Percentiles rank a stretch among this genome's conserved stretches.
These are phyloP conservation scores for Bombyx mandarina DNA, from an alignment of 1,140 invertebrate species.

Conservation along the genomic window DNA sequence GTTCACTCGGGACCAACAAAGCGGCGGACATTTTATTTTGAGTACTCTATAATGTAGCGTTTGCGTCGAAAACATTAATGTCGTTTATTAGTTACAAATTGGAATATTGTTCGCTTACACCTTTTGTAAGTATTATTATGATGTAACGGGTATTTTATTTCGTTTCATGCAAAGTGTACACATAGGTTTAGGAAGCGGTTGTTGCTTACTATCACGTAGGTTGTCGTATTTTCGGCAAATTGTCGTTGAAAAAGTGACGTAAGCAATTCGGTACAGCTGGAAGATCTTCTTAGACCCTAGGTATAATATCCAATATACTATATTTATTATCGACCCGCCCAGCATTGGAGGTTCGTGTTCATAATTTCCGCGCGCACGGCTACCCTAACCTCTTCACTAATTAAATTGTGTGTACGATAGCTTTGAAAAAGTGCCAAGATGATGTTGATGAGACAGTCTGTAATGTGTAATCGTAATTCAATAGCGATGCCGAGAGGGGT, in stretches of 20 bases:
- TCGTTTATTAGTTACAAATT: constrained; percentile 67
- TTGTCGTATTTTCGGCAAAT: constrained; percentile 58
- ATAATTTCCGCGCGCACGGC: constrained; percentile 65
- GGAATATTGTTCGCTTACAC: constrained; percentile 65
- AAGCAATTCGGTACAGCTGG: constrained; percentile 44
- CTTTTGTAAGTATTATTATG: constrained; percentile 65
- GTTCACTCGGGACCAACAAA: constrained; percentile 71
- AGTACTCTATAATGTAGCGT: constrained; percentile 72
- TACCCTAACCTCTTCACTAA: constrained; percentile 68
- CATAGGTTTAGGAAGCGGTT: constrained; percentile 47
- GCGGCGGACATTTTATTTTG: constrained; percentile 73
- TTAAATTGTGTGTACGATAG: constrained; percentile 52
- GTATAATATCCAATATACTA: constrained; percentile 42
- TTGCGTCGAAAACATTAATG: constrained; percentile 70
- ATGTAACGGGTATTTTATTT: constrained; percentile 33
- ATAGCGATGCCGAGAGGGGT: constrained; percentile 70
- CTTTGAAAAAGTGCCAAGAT: constrained; percentile 9
- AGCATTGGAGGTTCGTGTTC: constrained; percentile 54
- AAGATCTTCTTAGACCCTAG: constrained; percentile 26
- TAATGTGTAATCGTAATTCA: constrained; percentile 27
- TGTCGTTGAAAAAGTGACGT: constrained; percentile 63
- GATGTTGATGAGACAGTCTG: constrained; percentile 4
- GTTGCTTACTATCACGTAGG: constrained; percentile 50
- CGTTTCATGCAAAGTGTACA: constrained; percentile 30
- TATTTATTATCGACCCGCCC: constrained; percentile 57